Percentiles rank a stretch among this genome's conserved stretches.
Evolutionary conservation across 2,888 invertebrate genomes (phyloP).

Genomic region (Dastarcus helophoroides): DNA sequence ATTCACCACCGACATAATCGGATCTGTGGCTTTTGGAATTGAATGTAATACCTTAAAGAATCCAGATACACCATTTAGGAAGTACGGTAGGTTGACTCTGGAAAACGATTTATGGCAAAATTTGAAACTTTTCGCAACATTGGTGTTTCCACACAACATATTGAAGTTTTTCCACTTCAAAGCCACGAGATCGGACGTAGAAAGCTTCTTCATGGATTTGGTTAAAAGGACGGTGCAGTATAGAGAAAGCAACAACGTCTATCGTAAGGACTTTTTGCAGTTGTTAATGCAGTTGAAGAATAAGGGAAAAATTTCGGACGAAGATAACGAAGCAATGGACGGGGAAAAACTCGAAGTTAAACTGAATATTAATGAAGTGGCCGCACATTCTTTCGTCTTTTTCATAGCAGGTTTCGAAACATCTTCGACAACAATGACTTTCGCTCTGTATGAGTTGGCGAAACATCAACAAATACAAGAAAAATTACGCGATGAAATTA

Average conservation of each 20-base stretch:
- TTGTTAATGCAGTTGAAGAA: constrained; percentile 8
- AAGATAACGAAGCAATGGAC: constrained; percentile 24
- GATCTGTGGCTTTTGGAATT: constrained; percentile 47
- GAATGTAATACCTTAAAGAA: constrained; percentile 44
- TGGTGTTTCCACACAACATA: not conserved
- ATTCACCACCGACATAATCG: constrained; percentile 48
- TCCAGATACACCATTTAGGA: constrained; percentile 35
- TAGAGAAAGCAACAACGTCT: constrained; percentile 7
- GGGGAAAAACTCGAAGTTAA: constrained; percentile 3
- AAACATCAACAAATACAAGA: constrained; percentile 1
- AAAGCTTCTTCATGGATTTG: constrained; percentile 36
- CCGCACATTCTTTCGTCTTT: constrained; percentile 7
- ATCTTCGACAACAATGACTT: constrained; percentile 7
- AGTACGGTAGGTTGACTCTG: constrained; percentile 18
- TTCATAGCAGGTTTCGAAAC: constrained; percentile 9
- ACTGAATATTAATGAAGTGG: constrained; percentile 5
- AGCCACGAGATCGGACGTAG: no score
- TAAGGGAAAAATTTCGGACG: constrained; percentile 4
- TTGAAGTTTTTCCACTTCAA: constrained; percentile 15
- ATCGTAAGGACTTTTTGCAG: constrained; percentile 8
- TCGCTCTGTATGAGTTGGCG: constrained; percentile 8
- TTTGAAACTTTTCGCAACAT: not conserved
- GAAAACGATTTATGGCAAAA: constrained; percentile 9
- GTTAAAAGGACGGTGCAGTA: constrained; percentile 4
- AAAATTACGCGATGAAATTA: constrained; percentile 6